These are phyloP conservation scores for Helicolenus hilgendorfi DNA, from an alignment of 2,797 vertebrate genomes.

Conservation along the genomic window DNA sequence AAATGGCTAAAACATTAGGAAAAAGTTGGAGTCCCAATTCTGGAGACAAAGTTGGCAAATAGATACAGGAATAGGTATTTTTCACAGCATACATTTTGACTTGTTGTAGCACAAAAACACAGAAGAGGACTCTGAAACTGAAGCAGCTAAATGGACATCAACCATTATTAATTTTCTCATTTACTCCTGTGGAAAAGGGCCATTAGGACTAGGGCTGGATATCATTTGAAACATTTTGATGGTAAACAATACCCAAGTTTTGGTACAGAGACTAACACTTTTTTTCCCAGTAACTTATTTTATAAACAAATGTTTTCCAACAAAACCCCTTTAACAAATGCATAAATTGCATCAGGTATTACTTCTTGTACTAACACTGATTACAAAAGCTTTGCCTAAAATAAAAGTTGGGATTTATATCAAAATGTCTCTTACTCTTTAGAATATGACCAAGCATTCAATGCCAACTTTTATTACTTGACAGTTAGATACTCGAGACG, in stretches of 20 bases:
- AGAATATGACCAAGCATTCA: not conserved
- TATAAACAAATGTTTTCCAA: not conserved
- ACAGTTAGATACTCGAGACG: not conserved
- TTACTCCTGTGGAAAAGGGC: not conserved
- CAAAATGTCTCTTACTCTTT: not conserved
- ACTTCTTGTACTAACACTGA: not conserved
- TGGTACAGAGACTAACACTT: accelerated
- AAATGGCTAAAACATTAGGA: not conserved
- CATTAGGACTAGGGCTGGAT: not conserved
- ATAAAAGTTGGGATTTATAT: not conserved
- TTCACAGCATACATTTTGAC: not conserved
- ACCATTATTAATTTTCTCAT: not conserved
- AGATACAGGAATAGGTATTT: not conserved
- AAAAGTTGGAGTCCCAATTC: not conserved
- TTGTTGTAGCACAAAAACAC: not conserved
- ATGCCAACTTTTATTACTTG: not conserved
- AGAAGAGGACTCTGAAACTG: not conserved
- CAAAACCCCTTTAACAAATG: not conserved
- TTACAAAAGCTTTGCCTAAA: not conserved
- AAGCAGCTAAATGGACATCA: not conserved
- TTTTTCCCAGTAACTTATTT: not conserved
- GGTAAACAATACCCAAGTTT: not conserved
- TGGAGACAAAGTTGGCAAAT: not conserved
- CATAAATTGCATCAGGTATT: not conserved
- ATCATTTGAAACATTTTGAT: not conserved